phyloP scores from a whole-genome alignment of 1,140 invertebrate genomes.

The Plectus sambesii region DNA sequence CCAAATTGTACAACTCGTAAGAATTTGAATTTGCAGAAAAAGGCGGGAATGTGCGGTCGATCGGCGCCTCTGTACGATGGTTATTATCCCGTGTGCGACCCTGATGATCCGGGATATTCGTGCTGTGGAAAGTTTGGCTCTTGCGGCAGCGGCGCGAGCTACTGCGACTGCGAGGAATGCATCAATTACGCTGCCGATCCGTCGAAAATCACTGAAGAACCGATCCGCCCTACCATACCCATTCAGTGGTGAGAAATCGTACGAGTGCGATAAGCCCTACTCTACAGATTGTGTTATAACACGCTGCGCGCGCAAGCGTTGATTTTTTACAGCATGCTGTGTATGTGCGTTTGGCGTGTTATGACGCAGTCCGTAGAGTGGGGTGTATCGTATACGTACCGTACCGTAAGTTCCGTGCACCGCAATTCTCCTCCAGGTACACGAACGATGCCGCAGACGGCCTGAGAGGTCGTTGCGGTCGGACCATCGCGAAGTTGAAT shows the following conservation, averaged over 20 bases:
- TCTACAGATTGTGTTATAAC: too few relatives aligned
- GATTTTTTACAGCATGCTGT: too few relatives aligned
- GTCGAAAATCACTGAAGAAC: slow-evolving; percentile 30
- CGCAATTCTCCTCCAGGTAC: too few relatives aligned
- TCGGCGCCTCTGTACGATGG: slow-evolving; percentile 36
- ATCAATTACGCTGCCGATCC: slow-evolving; percentile 34
- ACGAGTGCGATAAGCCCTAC: too few relatives aligned
- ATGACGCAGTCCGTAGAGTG: too few relatives aligned
- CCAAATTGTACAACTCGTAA: too few relatives aligned
- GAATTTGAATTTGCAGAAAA: slow-evolving; percentile 17
- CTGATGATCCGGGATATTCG: slow-evolving; percentile 37
- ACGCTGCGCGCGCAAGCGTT: too few relatives aligned
- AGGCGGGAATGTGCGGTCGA: slow-evolving; percentile 35
- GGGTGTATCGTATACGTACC: too few relatives aligned
- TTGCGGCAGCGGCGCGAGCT: slow-evolving; percentile 29
- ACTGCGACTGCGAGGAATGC: slow-evolving; percentile 29
- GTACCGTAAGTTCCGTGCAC: too few relatives aligned
- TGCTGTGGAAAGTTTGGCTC: slow-evolving; percentile 31
- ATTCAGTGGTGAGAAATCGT: slow-evolving; percentile 31
- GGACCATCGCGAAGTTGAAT: slow-evolving; percentile 19
- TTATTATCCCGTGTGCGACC: slow-evolving; percentile 38
- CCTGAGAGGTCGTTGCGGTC: slow-evolving; percentile 30
- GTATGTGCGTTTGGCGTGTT: too few relatives aligned
- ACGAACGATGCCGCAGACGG: slow-evolving; percentile 28
- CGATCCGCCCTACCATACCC: slow-evolving; percentile 20